Conservation (phyloP, 1,140 invertebrate genomes). For the Pseudobourletiella spinata region DNA sequence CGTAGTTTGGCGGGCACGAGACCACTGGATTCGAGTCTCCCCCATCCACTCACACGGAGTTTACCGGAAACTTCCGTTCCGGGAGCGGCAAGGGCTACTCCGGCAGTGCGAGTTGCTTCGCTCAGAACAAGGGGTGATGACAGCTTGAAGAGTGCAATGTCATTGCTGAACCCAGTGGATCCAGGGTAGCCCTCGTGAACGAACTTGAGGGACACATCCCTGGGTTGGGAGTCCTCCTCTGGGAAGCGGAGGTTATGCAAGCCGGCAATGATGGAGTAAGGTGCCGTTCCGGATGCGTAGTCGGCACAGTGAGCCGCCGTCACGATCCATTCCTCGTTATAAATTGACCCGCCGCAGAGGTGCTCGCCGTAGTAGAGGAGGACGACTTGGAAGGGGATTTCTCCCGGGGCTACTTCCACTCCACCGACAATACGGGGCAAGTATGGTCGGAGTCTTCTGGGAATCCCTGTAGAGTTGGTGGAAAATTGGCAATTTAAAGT, state of each 20-base stretch:
- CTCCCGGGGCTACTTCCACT: background rate
- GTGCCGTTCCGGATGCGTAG: background rate
- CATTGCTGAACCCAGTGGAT: slow-evolving; percentile 29
- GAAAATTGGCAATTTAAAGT: too few species aligned
- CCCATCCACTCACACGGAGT: background rate
- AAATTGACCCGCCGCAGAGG: slow-evolving; percentile 54
- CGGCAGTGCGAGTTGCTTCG: background rate
- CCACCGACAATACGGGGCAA: slow-evolving; percentile 11
- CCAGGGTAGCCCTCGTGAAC: slow-evolving; percentile 32
- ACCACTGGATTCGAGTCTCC: background rate
- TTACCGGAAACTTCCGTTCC: background rate
- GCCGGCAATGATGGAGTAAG: slow-evolving; percentile 34
- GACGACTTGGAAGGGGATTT: slow-evolving; percentile 2
- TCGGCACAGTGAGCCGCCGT: slow-evolving; percentile 43
- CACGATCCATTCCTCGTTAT: slow-evolving; percentile 42
- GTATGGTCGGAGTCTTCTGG: background rate
- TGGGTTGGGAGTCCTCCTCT: slow-evolving; percentile 30
- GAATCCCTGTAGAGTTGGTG: too few species aligned
- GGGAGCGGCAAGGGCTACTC: background rate
- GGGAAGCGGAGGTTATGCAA: slow-evolving; percentile 18
- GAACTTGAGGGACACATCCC: slow-evolving; percentile 23
- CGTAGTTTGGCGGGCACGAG: background rate
- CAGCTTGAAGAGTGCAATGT: slow-evolving; percentile 32
- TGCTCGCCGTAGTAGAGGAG: slow-evolving; percentile 38
- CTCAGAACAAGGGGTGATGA: background rate